Conservation (phyloP, 2,888 invertebrate genomes). For the Geotrupes spiniger region DNA sequence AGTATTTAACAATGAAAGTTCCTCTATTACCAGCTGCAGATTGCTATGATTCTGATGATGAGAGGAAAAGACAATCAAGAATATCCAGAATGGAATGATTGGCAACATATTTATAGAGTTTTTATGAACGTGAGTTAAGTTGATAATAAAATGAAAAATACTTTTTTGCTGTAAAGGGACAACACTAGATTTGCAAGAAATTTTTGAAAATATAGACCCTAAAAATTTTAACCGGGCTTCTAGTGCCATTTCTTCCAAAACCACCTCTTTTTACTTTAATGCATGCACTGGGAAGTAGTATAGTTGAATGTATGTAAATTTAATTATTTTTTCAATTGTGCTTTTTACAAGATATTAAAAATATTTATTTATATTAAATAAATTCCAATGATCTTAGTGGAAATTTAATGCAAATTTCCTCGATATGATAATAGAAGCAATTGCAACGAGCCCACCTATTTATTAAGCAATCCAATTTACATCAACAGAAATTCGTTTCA, state of each 20-base stretch:
- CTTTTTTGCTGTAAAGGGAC: conserved; percentile 62
- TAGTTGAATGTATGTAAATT: too few relatives aligned
- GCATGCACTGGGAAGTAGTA: too few relatives aligned
- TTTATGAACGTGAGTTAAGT: conserved; percentile 22
- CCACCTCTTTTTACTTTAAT: conserved; percentile 60
- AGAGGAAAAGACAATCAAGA: conserved; percentile 41
- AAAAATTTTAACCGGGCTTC: conserved; percentile 66
- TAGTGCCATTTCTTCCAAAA: conserved; percentile 71
- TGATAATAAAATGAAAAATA: conserved; percentile 51
- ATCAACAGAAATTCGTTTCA: too few relatives aligned
- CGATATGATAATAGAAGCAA: too few relatives aligned
- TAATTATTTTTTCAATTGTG: too few relatives aligned
- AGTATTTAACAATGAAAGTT: conserved; percentile 38
- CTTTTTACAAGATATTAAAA: too few relatives aligned
- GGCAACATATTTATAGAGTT: conserved; percentile 30
- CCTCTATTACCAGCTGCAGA: conserved; percentile 56
- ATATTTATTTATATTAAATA: too few relatives aligned
- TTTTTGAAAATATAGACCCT: conserved; percentile 68
- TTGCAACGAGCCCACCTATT: too few relatives aligned
- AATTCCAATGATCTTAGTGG: too few relatives aligned
- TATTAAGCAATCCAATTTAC: too few relatives aligned
- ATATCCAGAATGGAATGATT: conserved; percentile 50
- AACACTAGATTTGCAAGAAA: conserved; percentile 63
- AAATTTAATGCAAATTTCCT: too few relatives aligned
- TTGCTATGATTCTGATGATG: conserved; percentile 58